These are phyloP conservation scores for Tenthredo livida DNA, from an alignment of 2,888 invertebrate species.

Conservation along the genomic window DNA sequence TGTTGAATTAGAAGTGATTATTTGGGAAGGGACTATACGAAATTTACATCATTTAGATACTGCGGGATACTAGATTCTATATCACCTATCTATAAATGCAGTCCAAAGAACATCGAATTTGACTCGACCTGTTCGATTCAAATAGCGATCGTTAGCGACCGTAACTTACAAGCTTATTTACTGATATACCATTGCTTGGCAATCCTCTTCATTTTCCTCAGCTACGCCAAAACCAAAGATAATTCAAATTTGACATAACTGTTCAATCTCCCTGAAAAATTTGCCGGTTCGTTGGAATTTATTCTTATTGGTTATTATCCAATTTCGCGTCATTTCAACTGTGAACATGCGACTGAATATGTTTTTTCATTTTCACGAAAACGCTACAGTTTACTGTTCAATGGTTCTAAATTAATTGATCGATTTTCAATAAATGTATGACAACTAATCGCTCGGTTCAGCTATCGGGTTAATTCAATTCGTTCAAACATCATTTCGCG, in stretches of 20 bases:
- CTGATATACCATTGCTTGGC: background rate
- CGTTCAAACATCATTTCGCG: no score
- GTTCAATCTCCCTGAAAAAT: background rate
- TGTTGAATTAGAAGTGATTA: slow-evolving; percentile 14
- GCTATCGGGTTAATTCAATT: no score
- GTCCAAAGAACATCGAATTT: background rate
- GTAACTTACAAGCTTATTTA: background rate
- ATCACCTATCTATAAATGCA: background rate
- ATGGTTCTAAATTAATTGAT: no score
- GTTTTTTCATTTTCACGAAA: no score
- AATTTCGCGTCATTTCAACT: no score
- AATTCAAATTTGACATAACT: no score
- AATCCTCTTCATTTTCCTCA: background rate
- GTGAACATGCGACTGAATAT: no score
- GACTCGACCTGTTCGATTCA: background rate
- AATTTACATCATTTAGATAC: background rate
- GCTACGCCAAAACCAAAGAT: background rate
- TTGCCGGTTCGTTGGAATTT: background rate
- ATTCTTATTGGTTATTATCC: background rate
- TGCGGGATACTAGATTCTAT: background rate
- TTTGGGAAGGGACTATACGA: background rate
- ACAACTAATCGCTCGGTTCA: no score
- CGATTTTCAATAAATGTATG: no score
- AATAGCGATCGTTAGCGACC: background rate
- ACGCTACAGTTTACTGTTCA: no score